Evolutionary conservation across 2,888 invertebrate genomes (phyloP).

Genomic region (Eupithecia abbreviata): DNA sequence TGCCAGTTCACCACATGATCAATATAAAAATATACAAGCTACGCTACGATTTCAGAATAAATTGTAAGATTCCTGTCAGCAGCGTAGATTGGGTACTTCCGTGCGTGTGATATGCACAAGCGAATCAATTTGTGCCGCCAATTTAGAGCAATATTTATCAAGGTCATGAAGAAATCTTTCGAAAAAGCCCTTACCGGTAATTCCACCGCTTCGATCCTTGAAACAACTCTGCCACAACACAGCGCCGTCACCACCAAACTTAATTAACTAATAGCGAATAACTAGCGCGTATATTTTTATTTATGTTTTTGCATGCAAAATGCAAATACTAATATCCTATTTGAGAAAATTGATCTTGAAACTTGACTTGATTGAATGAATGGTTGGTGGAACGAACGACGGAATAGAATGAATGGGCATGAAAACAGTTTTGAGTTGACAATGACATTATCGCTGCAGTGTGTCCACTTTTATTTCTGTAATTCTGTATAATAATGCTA

Average conservation of each 20-base stretch:
- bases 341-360: neutral
- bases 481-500: too few relatives aligned
- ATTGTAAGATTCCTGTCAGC: neutral
- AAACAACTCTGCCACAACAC: neutral
- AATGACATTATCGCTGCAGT: too few relatives aligned
- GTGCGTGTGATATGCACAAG: neutral
- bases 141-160: slow-evolving; percentile 22
- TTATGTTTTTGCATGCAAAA: neutral
- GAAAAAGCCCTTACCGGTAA: slow-evolving; percentile 23
- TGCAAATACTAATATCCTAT: neutral
- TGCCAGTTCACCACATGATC: neutral
- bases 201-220: neutral
- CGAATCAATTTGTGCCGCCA: slow-evolving; percentile 35
- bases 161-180: slow-evolving; percentile 19
- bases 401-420: too few relatives aligned
- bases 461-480: too few relatives aligned
- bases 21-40: neutral
- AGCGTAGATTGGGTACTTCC: neutral
- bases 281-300: neutral
- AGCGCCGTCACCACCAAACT: neutral
- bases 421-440: too few relatives aligned
- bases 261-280: neutral
- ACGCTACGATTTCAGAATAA: neutral
- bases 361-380: too few relatives aligned
- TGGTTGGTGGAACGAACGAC: too few relatives aligned